phyloP scores from a whole-genome alignment of 2,113 vertebrate genomes.

The Sylvia atricapilla region DNA sequence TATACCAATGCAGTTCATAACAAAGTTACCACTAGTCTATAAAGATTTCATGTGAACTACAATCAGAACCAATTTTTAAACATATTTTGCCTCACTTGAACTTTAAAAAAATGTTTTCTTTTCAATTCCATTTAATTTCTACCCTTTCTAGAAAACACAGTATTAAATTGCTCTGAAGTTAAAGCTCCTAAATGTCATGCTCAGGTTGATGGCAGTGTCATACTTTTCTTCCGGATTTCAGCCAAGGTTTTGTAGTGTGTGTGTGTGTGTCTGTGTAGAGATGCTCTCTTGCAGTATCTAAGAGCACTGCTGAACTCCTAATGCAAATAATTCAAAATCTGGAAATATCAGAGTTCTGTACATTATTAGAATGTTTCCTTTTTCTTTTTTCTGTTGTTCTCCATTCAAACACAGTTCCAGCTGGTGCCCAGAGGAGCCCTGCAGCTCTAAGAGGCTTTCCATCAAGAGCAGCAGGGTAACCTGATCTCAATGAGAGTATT shows the following conservation, averaged over 20 bases:
- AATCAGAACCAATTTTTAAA: background rate
- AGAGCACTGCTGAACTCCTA: background rate
- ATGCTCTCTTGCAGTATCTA: background rate
- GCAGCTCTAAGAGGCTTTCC: background rate
- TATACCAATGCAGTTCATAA: background rate
- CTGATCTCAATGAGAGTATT: background rate
- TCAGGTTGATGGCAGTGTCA: background rate
- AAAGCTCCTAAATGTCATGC: background rate
- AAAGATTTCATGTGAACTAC: background rate
- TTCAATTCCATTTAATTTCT: background rate
- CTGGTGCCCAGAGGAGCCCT: background rate
- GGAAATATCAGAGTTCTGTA: background rate
- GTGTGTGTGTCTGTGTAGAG: background rate
- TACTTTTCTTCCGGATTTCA: background rate
- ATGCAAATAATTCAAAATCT: background rate
- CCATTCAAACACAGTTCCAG: background rate
- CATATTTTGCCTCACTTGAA: background rate
- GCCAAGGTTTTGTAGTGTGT: background rate
- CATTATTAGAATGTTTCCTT: background rate
- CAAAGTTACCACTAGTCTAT: background rate
- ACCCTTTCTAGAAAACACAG: background rate
- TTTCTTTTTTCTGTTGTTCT: background rate
- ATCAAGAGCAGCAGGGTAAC: background rate
- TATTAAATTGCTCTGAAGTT: background rate
- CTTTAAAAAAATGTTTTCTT: background rate